These are phyloP conservation scores for Thaumatotibia leucotreta DNA, from an alignment of 1,140 invertebrate species.

Conservation along the genomic window DNA sequence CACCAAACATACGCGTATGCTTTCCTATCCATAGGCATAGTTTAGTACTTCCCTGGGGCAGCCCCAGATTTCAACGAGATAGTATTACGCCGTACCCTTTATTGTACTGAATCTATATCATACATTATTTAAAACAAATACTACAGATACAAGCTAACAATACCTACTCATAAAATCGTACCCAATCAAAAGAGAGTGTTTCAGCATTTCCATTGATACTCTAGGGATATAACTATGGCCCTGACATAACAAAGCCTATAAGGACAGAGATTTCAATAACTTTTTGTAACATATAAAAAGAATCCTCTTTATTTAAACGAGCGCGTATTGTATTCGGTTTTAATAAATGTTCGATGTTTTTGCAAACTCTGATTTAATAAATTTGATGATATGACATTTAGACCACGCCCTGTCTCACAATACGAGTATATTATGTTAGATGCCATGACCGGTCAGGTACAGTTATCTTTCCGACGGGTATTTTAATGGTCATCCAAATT, in stretches of 20 bases:
- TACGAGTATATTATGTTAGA: constrained; percentile 30
- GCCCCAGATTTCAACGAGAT: no score
- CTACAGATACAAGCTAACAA: neutral
- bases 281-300: neutral
- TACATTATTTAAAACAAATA: neutral
- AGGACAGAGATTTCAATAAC: neutral
- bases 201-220: neutral
- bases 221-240: neutral
- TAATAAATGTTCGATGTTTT: neutral
- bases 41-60: no score
- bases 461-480: constrained; percentile 44
- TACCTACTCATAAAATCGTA: neutral
- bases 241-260: neutral
- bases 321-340: neutral
- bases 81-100: neutral
- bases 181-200: constrained; percentile 1
- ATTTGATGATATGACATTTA: neutral
- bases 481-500: constrained; percentile 44
- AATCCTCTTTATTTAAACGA: neutral
- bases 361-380: neutral
- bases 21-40: no score
- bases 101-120: neutral
- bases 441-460: constrained; percentile 47
- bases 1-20: no score
- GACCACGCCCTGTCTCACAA: constrained; percentile 26